Percentiles rank a stretch among this genome's conserved stretches.
Evolutionary conservation across 2,113 vertebrate species (phyloP).

Genomic region (Sporophila hypoxantha): DNA sequence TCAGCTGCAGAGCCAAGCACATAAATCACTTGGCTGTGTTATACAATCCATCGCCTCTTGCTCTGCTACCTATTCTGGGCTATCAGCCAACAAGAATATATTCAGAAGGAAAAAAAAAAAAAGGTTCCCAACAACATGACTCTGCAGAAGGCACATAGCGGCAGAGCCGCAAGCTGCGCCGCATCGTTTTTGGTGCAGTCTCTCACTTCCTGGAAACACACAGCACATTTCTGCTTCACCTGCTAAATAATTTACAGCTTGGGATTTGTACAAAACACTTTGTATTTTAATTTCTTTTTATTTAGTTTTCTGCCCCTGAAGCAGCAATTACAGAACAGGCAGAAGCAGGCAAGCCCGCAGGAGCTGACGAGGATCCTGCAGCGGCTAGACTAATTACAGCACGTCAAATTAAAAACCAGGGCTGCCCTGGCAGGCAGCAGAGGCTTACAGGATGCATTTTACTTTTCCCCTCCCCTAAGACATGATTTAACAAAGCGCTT

Average conservation of each 20-base stretch:
- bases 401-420: not conserved
- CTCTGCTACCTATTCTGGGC: slow-evolving; percentile 7
- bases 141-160: slow-evolving; percentile 3
- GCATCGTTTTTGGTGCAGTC: slow-evolving; percentile 18
- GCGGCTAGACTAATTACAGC: not conserved
- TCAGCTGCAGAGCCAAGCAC: not conserved
- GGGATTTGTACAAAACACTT: slow-evolving; percentile 17
- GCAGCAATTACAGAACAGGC: slow-evolving; percentile 11
- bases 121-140: slow-evolving; percentile 1
- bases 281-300: not conserved
- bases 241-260: not conserved
- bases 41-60: not conserved
- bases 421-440: not conserved
- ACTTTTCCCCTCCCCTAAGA: slow-evolving; percentile 14
- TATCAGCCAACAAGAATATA: slow-evolving; percentile 12
- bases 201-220: slow-evolving; percentile 15
- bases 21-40: not conserved
- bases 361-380: not conserved
- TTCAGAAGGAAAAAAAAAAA: not conserved
- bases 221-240: not conserved
- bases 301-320: not conserved
- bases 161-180: not conserved
- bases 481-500: not conserved
- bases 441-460: not conserved
- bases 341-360: slow-evolving; percentile 17